These are phyloP conservation scores for Cheilosia scutellata DNA, from an alignment of 2,888 invertebrate genomes.

Conservation along the genomic window DNA sequence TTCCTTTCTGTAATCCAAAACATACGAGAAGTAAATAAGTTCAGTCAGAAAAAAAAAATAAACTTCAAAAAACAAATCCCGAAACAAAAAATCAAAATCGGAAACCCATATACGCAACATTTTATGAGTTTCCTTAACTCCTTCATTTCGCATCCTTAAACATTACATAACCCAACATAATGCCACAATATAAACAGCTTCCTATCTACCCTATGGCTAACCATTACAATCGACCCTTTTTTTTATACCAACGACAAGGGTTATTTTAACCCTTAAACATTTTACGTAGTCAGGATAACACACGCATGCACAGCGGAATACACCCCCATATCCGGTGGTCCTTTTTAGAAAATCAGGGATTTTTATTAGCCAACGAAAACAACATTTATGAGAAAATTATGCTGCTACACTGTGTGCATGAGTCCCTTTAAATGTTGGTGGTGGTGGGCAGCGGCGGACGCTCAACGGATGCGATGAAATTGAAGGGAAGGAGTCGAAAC, in stretches of 20 bases:
- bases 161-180: slow-evolving; percentile 71
- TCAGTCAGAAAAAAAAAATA: neutral
- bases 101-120: slow-evolving; percentile 73
- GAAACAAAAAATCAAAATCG: slow-evolving; percentile 70
- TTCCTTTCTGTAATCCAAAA: slow-evolving; percentile 52
- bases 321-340: slow-evolving; percentile 51
- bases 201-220: slow-evolving; percentile 67
- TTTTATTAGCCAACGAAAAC: slow-evolving; percentile 75
- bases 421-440: slow-evolving; percentile 35
- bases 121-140: slow-evolving; percentile 75
- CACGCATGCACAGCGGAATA: slow-evolving; percentile 28
- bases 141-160: slow-evolving; percentile 73
- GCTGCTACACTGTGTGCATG: slow-evolving; percentile 47
- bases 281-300: slow-evolving; percentile 62
- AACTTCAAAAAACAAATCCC: slow-evolving; percentile 40
- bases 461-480: slow-evolving; percentile 49
- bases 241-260: slow-evolving; percentile 33
- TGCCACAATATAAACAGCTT: slow-evolving; percentile 73
- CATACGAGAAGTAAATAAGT: slow-evolving; percentile 15
- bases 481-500: slow-evolving; percentile 64
- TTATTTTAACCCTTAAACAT: slow-evolving; percentile 71
- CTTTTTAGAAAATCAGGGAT: slow-evolving; percentile 66
- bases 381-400: slow-evolving; percentile 75
- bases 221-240: slow-evolving; percentile 68
- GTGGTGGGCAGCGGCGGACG: neutral